Conservation (phyloP, 2,888 invertebrate species). For the Nemotelus pantherinus region DNA sequence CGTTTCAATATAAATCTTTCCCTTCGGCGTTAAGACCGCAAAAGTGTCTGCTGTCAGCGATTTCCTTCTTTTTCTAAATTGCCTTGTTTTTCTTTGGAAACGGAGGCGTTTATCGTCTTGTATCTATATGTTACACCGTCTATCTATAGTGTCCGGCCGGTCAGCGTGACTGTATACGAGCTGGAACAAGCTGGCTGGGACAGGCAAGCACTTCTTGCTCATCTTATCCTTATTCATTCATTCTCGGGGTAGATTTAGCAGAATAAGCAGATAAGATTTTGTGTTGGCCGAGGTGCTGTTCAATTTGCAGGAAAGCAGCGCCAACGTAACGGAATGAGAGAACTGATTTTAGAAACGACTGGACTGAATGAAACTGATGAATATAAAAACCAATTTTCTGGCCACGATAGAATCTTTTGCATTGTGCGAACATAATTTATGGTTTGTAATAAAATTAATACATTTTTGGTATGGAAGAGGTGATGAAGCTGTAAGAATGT, state of each 20-base stretch:
- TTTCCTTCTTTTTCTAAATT: constrained; percentile 39
- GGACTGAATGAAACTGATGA: constrained; percentile 36
- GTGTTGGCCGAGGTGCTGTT: background rate
- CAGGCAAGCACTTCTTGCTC: background rate
- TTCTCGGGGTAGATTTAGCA: constrained; percentile 34
- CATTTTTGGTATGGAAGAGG: background rate
- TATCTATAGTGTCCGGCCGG: too few relatives aligned
- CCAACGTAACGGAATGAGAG: background rate
- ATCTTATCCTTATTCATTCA: background rate
- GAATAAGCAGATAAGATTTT: constrained; percentile 40
- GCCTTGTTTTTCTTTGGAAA: constrained; percentile 35
- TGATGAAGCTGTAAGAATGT: constrained; percentile 9
- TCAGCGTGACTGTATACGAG: too few relatives aligned
- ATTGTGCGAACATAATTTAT: constrained; percentile 38
- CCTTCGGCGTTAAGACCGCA: constrained; percentile 40
- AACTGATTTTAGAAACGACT: constrained; percentile 2
- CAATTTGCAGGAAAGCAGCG: background rate
- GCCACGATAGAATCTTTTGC: constrained; percentile 40
- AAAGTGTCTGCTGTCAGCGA: constrained; percentile 44
- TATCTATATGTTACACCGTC: background rate
- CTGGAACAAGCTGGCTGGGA: background rate
- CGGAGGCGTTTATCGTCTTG: constrained; percentile 40
- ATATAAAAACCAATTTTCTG: constrained; percentile 43
- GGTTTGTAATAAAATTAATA: constrained; percentile 20
- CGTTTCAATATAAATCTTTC: constrained; percentile 36